Percentiles rank a stretch among this genome's conserved stretches.
These are phyloP conservation scores for Sminthurinus signatus DNA, from an alignment of 1,140 invertebrate species.

Conservation along the genomic window DNA sequence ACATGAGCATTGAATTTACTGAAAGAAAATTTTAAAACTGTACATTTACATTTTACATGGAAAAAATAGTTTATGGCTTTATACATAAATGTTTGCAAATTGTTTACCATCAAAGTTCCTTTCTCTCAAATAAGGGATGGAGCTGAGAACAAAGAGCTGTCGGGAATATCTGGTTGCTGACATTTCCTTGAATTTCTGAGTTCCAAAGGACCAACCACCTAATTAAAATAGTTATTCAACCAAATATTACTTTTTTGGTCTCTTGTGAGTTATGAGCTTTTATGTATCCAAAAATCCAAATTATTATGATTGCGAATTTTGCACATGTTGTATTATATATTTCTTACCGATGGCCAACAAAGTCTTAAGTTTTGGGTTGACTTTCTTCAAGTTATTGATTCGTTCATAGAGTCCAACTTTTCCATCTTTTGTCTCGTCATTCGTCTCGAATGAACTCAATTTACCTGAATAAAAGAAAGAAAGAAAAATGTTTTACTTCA, in stretches of 20 bases:
- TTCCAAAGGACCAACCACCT: slow-evolving; percentile 94
- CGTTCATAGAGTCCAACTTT: slow-evolving; percentile 82
- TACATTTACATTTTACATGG: no score
- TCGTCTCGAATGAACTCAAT: slow-evolving; percentile 63
- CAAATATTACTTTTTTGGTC: no score
- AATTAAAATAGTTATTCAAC: no score
- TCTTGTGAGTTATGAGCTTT: no score
- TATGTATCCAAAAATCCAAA: no score
- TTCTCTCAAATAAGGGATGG: slow-evolving; percentile 80
- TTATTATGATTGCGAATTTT: no score
- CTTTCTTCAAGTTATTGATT: slow-evolving; percentile 74
- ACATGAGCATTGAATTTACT: no score
- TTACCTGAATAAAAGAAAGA: slow-evolving; percentile 25
- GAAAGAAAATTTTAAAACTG: no score
- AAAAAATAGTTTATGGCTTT: no score
- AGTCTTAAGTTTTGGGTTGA: slow-evolving; percentile 81
- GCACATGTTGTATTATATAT: no score
- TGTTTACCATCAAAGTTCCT: slow-evolving; percentile 82
- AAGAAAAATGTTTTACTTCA: no score
- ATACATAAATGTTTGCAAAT: no score
- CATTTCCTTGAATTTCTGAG: slow-evolving; percentile 92
- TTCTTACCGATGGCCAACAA: slow-evolving; percentile 81
- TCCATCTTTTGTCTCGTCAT: slow-evolving; percentile 87
- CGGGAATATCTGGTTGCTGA: slow-evolving; percentile 74
- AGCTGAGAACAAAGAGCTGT: slow-evolving; percentile 89